Conservation (phyloP, 2,888 invertebrate genomes). For the Smittia sp. region DNA sequence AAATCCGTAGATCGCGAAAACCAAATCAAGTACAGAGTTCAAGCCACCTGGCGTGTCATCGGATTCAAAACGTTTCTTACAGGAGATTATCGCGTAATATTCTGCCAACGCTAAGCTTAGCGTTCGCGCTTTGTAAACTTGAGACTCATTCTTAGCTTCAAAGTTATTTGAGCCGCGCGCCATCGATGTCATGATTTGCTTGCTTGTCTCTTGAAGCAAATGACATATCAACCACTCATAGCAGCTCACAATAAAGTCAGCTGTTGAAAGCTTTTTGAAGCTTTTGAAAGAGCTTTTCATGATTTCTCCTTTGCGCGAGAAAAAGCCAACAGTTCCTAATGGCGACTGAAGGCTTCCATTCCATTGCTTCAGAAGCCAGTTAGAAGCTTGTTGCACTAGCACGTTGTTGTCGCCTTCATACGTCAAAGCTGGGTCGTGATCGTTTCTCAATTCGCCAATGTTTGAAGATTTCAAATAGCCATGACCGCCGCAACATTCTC, state of each 20-base stretch:
- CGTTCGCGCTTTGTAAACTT: slow-evolving; percentile 76
- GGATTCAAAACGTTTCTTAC: slow-evolving; percentile 49
- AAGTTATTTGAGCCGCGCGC: slow-evolving; percentile 63
- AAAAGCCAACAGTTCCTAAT: slow-evolving; percentile 62
- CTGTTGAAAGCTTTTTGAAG: slow-evolving; percentile 56
- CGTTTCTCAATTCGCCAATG: slow-evolving; percentile 62
- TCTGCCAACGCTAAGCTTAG: slow-evolving; percentile 75
- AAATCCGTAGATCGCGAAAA: slow-evolving; percentile 63
- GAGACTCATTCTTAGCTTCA: slow-evolving; percentile 77
- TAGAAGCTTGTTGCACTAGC: slow-evolving; percentile 77
- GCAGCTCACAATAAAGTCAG: slow-evolving; percentile 79
- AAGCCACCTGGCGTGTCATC: too few species aligned
- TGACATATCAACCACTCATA: too few species aligned
- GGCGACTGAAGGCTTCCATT: slow-evolving; percentile 58
- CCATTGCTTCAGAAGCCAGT: slow-evolving; percentile 66
- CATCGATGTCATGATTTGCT: slow-evolving; percentile 59
- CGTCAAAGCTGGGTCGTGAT: slow-evolving; percentile 78
- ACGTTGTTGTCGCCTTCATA: slow-evolving; percentile 90
- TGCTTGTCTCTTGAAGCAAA: slow-evolving; percentile 67
- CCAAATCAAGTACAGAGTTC: slow-evolving; percentile 58
- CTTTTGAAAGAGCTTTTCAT: slow-evolving; percentile 51
- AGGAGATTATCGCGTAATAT: background rate
- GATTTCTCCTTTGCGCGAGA: slow-evolving; percentile 58
- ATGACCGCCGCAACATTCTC: slow-evolving; percentile 94
- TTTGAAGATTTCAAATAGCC: slow-evolving; percentile 73